Percentiles rank a stretch among this genome's conserved stretches.
These are phyloP conservation scores for Apus apus DNA, from an alignment of 2,113 vertebrate species.

Conservation along the genomic window DNA sequence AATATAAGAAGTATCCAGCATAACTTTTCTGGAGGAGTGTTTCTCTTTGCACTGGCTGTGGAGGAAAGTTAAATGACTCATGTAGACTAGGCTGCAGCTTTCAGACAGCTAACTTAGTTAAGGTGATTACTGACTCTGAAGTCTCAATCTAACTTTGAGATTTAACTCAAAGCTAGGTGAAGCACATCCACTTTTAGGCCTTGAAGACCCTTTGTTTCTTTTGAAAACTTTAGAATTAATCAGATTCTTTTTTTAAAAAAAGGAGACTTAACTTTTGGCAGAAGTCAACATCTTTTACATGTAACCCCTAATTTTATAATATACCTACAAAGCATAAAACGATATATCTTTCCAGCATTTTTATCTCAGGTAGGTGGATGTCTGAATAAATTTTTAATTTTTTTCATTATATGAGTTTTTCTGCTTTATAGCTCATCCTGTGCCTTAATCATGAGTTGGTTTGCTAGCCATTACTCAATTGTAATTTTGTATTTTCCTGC, in stretches of 20 bases:
- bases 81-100: background rate
- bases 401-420: slow-evolving; percentile 31
- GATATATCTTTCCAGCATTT: background rate
- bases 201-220: background rate
- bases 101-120: background rate
- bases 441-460: background rate
- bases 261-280: background rate
- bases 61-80: background rate
- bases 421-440: background rate
- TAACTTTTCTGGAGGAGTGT: background rate
- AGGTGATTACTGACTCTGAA: background rate
- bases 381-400: background rate
- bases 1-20: background rate
- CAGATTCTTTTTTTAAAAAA: background rate
- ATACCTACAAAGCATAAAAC: background rate
- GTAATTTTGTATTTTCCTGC: slow-evolving; percentile 10
- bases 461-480: slow-evolving; percentile 10
- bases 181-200: background rate
- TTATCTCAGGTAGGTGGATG: background rate
- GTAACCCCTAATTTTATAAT: background rate
- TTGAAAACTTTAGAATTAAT: background rate
- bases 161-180: background rate
- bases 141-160: background rate
- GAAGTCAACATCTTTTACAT: background rate
- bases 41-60: background rate